Evolutionary conservation across 2,797 vertebrate genomes (phyloP), one percentile per base, ranked within the genome.

Genomic region (Salarias fasciatus): DNA sequence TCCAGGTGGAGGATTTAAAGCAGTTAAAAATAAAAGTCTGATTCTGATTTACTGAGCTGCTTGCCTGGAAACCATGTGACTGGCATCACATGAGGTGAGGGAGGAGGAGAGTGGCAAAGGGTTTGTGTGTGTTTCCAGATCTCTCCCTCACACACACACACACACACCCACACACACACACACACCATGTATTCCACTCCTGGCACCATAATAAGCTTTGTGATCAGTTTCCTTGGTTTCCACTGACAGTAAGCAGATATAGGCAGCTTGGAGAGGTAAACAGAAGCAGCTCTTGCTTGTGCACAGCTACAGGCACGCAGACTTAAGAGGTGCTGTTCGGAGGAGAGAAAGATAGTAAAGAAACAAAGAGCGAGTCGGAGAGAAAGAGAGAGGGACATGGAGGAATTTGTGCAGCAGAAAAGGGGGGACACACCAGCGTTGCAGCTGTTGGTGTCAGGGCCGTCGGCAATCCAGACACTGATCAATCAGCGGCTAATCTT

Each of bases 31-130:
- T 92, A 92, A 91, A 86, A 87, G 87, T 84, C 88, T 84, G 87
- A 92, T 86, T 92, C 83, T 91, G 88, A 92, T 91, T 93, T 92
- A 92, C 86, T 89, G 89, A 88, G 87, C 86, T 61, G 84, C 83
- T 80, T 93, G 89, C 82, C 88, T 88, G 88, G 88, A 93, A 93
- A 89, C 84, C 91, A 93, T 91, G 91, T 91, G 92, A 93, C 88
- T 91, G 82, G 84, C 77, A 93, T 92, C 92, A 92, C 88, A 92
- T 90, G 90, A 88, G 82, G 60, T 47, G 80, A 59, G 69, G 60
- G 76, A 55, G 83, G 40, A 61, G 68, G 61, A 65, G 69, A 73
- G 59, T 49, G 67, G 73, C 47, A 74, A 46, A 52, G n/a, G n/a
- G 55, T 8, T 42, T 53, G 31, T 46, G 14, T 58, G 59, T 46